These are phyloP conservation scores for Capricornis sumatraensis DNA, from an alignment of 2,113 vertebrate species.

Conservation along the genomic window DNA sequence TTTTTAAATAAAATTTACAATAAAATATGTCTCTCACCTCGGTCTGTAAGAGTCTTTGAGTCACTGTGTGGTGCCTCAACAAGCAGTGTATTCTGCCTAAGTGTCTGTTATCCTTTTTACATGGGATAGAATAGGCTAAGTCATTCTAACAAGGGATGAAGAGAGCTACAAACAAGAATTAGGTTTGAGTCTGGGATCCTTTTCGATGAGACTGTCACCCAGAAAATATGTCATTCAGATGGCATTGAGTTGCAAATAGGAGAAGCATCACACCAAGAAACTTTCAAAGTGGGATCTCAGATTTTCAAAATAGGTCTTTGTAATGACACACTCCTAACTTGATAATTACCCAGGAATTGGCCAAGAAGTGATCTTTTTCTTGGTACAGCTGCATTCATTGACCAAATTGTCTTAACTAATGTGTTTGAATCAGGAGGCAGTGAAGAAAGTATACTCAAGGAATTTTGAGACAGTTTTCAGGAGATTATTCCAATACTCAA, in stretches of 20 bases:
- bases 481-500: neutral
- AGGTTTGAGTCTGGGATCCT: neutral
- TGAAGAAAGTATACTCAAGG: neutral
- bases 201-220: neutral
- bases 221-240: neutral
- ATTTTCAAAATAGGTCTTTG: neutral
- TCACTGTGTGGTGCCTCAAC: neutral
- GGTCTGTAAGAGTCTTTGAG: neutral
- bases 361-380: neutral
- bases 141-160: neutral
- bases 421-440: neutral
- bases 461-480: neutral
- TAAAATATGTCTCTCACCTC: neutral
- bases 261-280: neutral
- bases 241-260: neutral
- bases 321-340: neutral
- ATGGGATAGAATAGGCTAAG: neutral
- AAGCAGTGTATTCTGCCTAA: neutral
- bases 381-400: neutral
- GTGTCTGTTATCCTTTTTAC: neutral
- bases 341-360: neutral
- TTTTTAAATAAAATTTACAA: neutral
- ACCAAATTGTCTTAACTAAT: neutral
- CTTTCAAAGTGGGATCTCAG: neutral
- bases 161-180: neutral